Evolutionary conservation across 1,140 invertebrate species (phyloP).

Genomic region (Steinernema feltiae): DNA sequence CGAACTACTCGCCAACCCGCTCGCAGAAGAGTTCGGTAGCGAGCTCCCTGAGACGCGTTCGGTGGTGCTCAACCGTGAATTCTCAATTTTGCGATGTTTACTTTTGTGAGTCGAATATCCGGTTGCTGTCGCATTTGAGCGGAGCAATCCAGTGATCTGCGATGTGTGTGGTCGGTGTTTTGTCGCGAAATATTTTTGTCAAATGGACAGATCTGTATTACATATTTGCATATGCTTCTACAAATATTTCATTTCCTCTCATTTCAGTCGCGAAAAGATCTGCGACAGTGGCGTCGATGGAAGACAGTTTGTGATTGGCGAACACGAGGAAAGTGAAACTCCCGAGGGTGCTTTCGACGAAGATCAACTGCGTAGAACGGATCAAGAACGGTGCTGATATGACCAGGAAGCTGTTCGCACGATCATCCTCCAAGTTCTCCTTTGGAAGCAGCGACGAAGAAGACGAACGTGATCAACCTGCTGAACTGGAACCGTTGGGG

Average conservation of each 20-base stretch:
- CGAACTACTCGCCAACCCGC: too few species aligned
- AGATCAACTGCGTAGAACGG: not conserved
- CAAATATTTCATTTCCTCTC: too few species aligned
- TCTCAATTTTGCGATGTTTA: not conserved
- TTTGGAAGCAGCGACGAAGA: slow-evolving; percentile 11
- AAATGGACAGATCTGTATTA: not conserved
- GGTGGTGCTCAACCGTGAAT: too few species aligned
- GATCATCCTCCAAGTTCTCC: not conserved
- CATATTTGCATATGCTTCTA: too few species aligned
- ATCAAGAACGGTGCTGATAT: not conserved
- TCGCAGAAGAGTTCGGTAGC: too few species aligned
- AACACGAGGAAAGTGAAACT: not conserved
- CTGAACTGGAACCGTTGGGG: not conserved
- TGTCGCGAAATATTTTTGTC: not conserved
- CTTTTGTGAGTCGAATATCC: too few species aligned
- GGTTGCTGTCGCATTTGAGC: too few species aligned
- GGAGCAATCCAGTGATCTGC: too few species aligned
- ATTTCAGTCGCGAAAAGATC: slow-evolving; percentile 11
- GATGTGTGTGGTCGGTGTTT: too few species aligned
- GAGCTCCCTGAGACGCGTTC: too few species aligned
- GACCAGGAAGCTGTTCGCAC: not conserved
- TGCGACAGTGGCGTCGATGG: not conserved
- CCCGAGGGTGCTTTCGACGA: not conserved
- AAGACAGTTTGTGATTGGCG: slow-evolving; percentile 11
- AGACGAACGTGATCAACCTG: slow-evolving; percentile 2